These are phyloP conservation scores for Masticophis lateralis DNA, from an alignment of 2,797 vertebrate genomes.

Conservation along the genomic window DNA sequence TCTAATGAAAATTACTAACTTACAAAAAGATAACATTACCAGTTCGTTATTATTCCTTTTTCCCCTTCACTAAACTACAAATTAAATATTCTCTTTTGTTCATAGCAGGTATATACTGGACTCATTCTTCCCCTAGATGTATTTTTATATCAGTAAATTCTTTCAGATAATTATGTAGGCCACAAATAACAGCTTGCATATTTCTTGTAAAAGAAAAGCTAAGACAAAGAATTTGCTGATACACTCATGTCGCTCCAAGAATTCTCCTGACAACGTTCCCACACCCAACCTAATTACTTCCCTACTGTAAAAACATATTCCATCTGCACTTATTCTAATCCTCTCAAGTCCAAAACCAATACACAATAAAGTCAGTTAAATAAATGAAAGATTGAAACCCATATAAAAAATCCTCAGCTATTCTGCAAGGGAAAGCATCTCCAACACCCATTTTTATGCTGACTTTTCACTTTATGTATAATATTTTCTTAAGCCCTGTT, in stretches of 20 bases:
- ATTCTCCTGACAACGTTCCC: conserved; percentile 74
- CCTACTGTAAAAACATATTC: conserved; percentile 76
- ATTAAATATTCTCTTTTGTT: conserved; percentile 19
- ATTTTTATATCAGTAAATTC: conserved; percentile 30
- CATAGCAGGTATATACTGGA: conserved; percentile 23
- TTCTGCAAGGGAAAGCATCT: conserved; percentile 63
- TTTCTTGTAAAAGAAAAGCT: conserved; percentile 63
- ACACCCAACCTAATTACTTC: conserved; percentile 78
- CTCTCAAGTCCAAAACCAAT: conserved; percentile 75
- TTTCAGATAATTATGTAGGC: conserved; percentile 37
- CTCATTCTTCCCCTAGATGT: conserved; percentile 26
- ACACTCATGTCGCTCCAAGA: conserved; percentile 73
- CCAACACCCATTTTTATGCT: conserved; percentile 66
- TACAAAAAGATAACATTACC: background rate
- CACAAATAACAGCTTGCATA: conserved; percentile 56
- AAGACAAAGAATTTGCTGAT: conserved; percentile 79
- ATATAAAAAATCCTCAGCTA: conserved; percentile 66
- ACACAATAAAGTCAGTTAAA: conserved; percentile 74
- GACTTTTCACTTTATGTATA: conserved; percentile 65
- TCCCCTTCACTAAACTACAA: background rate
- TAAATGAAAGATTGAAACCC: conserved; percentile 70
- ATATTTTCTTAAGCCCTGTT: conserved; percentile 67
- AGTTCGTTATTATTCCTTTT: background rate
- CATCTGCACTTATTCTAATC: conserved; percentile 76
- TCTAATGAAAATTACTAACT: background rate